Base-by-base conservation (phyloP, 2,113 vertebrate species). In the Muntiacus reevesi region DNA sequence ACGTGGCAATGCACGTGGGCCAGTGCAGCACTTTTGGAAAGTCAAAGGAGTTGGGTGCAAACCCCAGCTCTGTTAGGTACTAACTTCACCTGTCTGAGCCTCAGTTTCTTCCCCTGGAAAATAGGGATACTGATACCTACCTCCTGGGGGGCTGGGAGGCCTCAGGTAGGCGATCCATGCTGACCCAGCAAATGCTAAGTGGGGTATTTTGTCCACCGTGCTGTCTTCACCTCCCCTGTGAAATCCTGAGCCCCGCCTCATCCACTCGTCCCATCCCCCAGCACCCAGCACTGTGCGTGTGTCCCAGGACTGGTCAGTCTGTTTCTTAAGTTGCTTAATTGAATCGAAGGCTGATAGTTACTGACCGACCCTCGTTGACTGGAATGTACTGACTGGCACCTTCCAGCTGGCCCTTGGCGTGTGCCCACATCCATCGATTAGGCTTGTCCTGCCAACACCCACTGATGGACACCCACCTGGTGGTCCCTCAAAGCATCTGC, bases 71-170 rank as follows among this genome's bases (percentile, higher is more conserved):
- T 60, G 21, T 36, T 45, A 52, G 30, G 5, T 43, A 52, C n/a
- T 57, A 13, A 78, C 11, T 4, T 94, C 59, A 30, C 19, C n/a
- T 79, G 6, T 40, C 36, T 50, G 85, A 92, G 50, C 21, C 81
- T 95, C 81, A 27, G 17, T 43, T 52, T 64, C 55, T 79, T 87
- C 23, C 36, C 89, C 54, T 94, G 60, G 62, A 67, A 67, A 43
- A 57, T 19, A n/a, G 4, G 3, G 6, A 27, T 9, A 36, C 21
- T 12, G 30, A 54, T 15, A 43, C 15, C 74, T 84, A 14, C 50
- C 3, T 74, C 43, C 21, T 30, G 6, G 54, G 50, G 43, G 40
- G 6, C 8, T 2, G 15, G 21, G 15, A 36, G 6, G n/a, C 28
- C 88, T 54, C 50, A 15, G 55, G 13, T 17, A 36, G 67, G 64